Base-by-base conservation (phyloP, 2,113 vertebrate species). In the Panthera tigris region DNA sequence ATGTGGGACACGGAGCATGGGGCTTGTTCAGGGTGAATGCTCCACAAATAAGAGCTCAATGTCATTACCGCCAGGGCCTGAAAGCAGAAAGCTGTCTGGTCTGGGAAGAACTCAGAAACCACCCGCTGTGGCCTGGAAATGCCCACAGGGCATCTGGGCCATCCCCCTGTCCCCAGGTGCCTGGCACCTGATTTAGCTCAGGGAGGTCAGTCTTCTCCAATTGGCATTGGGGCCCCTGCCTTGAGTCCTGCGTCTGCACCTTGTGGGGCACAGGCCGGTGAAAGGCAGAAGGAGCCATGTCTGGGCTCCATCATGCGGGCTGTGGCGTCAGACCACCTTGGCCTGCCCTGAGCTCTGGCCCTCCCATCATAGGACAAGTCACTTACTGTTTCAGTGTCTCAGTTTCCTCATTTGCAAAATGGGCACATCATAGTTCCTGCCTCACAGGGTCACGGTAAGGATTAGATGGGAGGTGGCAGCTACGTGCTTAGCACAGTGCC, bases 1-100 rank as follows among this genome's bases (percentile, higher is more conserved):
- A 4, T 0, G 9, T 63, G 25, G 36, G 68, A 11, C 2, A 0
- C 0, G n/a, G 0, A 19, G 27, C 45, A 0, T 2, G 7, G 57
- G 0, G 1, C 41, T 23, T 21, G 39, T n/a, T 68, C 50, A 27
- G 15, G 36, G 63, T 3, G 4, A 76, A 12, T 0, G 19, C 74
- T 48, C 3, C 0, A 11, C 7, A 18, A 31, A 41, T 8, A 7
- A 0, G 29, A 13, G 23, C 31, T 45, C 65, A 3, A 0, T 0
- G 31, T 48, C 25, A 1, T 48, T 7, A 14, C 23, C 13, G 8
- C 19, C 0, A 0, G 14, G 66, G 68, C 91, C 12, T 12, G 39
- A 41, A 61, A 71, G 39, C 71, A 29, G 33, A 65, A 39, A 57
- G 0, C 57, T 31, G 4, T 21, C 41, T 68, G 7, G 33, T 78